Percentiles rank a stretch among this genome's conserved stretches.
Conservation (phyloP, 2,888 invertebrate genomes). For the Archips crataeganus region DNA sequence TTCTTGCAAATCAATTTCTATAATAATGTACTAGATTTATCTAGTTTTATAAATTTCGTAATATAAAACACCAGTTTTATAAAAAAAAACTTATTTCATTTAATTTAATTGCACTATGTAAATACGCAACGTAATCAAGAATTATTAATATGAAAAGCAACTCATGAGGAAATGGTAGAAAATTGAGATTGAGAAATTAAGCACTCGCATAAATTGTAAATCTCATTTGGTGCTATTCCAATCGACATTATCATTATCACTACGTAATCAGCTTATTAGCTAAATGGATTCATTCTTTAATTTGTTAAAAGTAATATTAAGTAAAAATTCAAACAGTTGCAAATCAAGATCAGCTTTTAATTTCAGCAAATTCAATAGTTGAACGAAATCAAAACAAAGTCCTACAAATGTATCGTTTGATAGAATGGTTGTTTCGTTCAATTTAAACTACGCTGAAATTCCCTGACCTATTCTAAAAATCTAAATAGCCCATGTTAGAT, state of each 20-base stretch:
- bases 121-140: background rate
- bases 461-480: too few relatives aligned
- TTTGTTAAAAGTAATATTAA: background rate
- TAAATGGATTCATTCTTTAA: background rate
- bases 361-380: too few relatives aligned
- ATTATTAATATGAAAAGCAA: background rate
- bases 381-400: too few relatives aligned
- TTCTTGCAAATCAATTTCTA: too few relatives aligned
- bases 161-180: background rate
- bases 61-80: too few relatives aligned
- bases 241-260: background rate
- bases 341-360: background rate
- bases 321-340: background rate
- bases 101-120: background rate
- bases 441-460: too few relatives aligned
- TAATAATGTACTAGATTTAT: too few relatives aligned
- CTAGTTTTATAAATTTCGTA: too few relatives aligned
- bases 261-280: background rate
- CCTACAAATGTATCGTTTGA: too few relatives aligned
- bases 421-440: too few relatives aligned
- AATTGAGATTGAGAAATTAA: conserved; percentile 3
- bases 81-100: too few relatives aligned
- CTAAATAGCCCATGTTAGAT: too few relatives aligned
- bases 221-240: background rate
- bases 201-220: conserved; percentile 1